Base-by-base conservation (phyloP, 1,140 invertebrate species). In the Nylanderia fulva region DNA sequence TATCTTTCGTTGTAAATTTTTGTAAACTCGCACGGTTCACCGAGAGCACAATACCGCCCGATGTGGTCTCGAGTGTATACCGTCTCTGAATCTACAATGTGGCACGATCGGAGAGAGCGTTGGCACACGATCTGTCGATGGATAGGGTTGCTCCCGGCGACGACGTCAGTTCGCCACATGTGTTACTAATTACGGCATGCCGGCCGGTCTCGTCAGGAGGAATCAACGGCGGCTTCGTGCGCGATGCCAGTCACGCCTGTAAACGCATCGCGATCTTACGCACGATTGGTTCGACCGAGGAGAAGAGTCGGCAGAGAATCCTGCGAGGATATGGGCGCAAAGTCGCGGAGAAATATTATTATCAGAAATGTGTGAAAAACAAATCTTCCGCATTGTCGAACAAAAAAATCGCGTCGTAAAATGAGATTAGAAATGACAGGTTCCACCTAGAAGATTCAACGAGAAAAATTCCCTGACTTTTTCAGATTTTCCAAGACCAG, bases 161-260 rank as follows among this genome's bases (percentile, higher is more conserved):
- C 83, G 60, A 76, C 60, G 74, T 74, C 45, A 76, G 74, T 56
- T 79, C 61, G 74, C 87, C 85, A 91, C 91, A 92, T 90, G 90
- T 91, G 91, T 90, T 92, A 85, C 91, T 92, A 92, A 92, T 92
- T 92, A 92, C 86, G 80, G 83, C 86, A 69, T 75, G 56, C 64
- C 64, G 64, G 29, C 54, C 63, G 72, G 54, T 76, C 86, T 80
- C 76, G 79, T 88, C 84, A 76, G 54, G 68, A 27, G 75, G 75
- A 77, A 77, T 85, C 84, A 71, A 60, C 84, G 69, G 71, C 80
- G 68, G 79, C 36, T 74, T 74, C 82, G 54, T 74, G 48, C 36
- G 24, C 66, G 54, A 72, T 72, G 45, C 86, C 39, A 76, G 71
- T 86, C 86, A 87, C 84, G 86, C 84, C 64, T 36, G 48, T 56